phyloP scores from a whole-genome alignment of 2,113 vertebrate species.

The Vulpes lagopus region DNA sequence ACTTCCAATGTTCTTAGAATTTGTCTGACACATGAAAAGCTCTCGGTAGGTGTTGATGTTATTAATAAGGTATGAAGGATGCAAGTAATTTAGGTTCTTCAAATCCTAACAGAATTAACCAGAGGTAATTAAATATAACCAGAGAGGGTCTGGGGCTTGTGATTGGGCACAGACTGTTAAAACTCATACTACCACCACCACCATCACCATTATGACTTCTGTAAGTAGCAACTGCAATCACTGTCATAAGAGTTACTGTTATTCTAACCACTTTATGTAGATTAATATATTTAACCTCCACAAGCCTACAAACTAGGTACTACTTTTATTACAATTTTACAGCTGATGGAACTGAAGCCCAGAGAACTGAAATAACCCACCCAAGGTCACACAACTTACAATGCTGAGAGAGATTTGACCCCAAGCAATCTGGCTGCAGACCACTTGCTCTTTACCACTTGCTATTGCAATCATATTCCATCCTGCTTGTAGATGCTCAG shows the following conservation, averaged over 20 bases:
- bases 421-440: not conserved
- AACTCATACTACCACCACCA: not conserved
- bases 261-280: not conserved
- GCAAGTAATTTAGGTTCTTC: not conserved
- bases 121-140: not conserved
- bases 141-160: not conserved
- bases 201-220: not conserved
- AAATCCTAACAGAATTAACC: not conserved
- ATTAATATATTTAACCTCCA: not conserved
- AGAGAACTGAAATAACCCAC: constrained; percentile 3
- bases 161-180: not conserved
- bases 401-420: not conserved
- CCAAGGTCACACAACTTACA: not conserved
- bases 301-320: not conserved
- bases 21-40: not conserved
- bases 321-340: not conserved
- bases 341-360: not conserved
- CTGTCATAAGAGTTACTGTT: not conserved
- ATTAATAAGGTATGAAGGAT: constrained; percentile 27
- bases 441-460: not conserved
- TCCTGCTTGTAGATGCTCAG: not conserved
- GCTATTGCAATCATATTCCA: too few relatives aligned
- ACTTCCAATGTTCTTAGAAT: not conserved
- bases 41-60: not conserved
- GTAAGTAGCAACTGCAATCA: not conserved